Evolutionary conservation across 92 coral and sea anemone species (phyloP).

Genomic region (Parazoanthus atlanticus): DNA sequence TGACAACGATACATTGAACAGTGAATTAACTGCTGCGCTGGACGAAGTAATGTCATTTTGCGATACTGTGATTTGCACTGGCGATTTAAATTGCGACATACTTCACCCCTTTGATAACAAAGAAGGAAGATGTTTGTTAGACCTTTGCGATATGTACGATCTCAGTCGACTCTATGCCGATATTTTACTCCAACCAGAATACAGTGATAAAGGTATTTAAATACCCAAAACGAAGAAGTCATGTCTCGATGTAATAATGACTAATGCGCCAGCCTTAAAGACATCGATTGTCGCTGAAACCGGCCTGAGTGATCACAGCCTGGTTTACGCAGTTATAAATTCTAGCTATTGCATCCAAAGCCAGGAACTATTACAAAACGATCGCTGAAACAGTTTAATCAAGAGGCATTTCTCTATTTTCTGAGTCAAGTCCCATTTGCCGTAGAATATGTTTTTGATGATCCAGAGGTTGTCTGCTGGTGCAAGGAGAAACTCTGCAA

Average conservation of each 20-base stretch:
- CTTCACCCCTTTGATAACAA: conserved; percentile 22
- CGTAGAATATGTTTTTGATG: conserved; percentile 60
- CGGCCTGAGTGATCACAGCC: conserved; percentile 22
- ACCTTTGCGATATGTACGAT: conserved; percentile 44
- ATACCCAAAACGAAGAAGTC: conserved; percentile 9
- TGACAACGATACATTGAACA: conserved; percentile 44
- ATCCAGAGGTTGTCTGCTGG: conserved; percentile 52
- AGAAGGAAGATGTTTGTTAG: conserved; percentile 39
- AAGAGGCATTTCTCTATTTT: conserved; percentile 37
- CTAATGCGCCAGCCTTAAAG: conserved; percentile 10
- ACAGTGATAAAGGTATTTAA: conserved; percentile 28
- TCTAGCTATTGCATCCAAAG: conserved; percentile 44
- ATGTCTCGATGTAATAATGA: conserved; percentile 9
- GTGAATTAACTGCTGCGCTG: conserved; percentile 35
- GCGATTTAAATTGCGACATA: neutral
- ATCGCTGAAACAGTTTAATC: conserved; percentile 49
- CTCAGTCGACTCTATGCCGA: conserved; percentile 39
- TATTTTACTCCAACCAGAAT: conserved; percentile 35
- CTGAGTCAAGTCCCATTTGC: conserved; percentile 56
- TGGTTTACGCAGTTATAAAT: conserved; percentile 14
- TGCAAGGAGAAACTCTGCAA: conserved; percentile 38
- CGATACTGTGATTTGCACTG: too few species aligned
- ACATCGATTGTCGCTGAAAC: conserved; percentile 2
- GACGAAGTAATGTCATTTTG: neutral
- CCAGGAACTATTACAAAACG: conserved; percentile 39